These are phyloP conservation scores for Bactericera cockerelli DNA, from an alignment of 1,140 invertebrate species.

Conservation along the genomic window DNA sequence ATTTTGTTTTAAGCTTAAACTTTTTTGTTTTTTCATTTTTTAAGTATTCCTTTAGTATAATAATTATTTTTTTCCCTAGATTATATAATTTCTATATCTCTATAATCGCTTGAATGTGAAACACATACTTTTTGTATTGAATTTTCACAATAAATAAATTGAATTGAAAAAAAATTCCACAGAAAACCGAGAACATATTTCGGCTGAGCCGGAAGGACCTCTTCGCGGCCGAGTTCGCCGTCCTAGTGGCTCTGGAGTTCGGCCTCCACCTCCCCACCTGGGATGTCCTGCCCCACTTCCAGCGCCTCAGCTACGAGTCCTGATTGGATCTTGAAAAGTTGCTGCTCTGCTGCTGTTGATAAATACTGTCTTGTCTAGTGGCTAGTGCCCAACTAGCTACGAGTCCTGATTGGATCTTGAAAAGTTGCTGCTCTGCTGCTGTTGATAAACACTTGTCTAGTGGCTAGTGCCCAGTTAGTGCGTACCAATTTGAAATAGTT, in stretches of 20 bases:
- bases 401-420: constrained; percentile 49
- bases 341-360: background rate
- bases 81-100: too few species aligned
- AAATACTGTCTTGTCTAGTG: constrained; percentile 82
- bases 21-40: too few species aligned
- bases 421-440: background rate
- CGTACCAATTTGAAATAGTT: too few species aligned
- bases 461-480: too few species aligned
- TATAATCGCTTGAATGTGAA: too few species aligned
- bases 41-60: too few species aligned
- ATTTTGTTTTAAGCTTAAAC: too few species aligned
- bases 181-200: constrained; percentile 81
- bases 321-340: constrained; percentile 33
- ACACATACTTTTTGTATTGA: too few species aligned
- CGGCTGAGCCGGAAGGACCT: constrained; percentile 82
- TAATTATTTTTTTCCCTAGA: too few species aligned
- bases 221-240: constrained; percentile 80
- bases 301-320: constrained; percentile 76
- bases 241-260: constrained; percentile 87
- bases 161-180: too few species aligned
- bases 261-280: constrained; percentile 77
- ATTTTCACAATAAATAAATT: too few species aligned
- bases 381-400: constrained; percentile 78
- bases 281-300: constrained; percentile 89
- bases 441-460: constrained; percentile 58